These are phyloP conservation scores for Nyctalus aviator DNA, from an alignment of 2,797 vertebrate genomes.

Conservation along the genomic window DNA sequence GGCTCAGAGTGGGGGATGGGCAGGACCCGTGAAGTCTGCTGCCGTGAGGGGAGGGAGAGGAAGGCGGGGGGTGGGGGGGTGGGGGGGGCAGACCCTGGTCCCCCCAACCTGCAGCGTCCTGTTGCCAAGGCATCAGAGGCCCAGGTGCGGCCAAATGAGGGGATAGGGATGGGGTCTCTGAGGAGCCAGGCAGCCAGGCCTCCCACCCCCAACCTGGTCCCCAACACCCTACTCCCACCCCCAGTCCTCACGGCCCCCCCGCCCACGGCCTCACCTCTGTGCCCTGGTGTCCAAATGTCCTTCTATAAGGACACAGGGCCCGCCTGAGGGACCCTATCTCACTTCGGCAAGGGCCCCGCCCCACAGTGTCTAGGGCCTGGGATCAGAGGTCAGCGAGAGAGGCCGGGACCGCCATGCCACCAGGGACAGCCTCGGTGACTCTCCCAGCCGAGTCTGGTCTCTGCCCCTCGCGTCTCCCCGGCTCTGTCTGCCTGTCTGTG, in stretches of 20 bases:
- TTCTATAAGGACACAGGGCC: background rate
- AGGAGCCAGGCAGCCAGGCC: background rate
- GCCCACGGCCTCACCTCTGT: background rate
- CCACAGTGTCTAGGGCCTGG: background rate
- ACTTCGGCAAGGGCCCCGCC: background rate
- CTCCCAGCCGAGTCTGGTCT: no score
- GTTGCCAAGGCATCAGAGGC: conserved; percentile 67
- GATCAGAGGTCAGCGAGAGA: no score
- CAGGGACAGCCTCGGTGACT: background rate
- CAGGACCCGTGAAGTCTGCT: background rate
- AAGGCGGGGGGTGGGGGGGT: background rate
- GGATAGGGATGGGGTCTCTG: background rate
- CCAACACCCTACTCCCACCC: background rate
- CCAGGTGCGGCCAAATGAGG: background rate
- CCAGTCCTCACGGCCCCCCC: background rate
- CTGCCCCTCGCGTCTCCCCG: no score
- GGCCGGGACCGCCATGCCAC: no score
- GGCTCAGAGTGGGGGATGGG: background rate
- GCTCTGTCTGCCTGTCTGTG: background rate
- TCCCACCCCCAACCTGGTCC: background rate
- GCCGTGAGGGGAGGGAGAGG: background rate
- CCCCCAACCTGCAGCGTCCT: background rate
- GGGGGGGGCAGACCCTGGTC: background rate
- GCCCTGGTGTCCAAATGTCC: background rate
- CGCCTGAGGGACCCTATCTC: background rate